phyloP scores from a whole-genome alignment of 2,797 vertebrate species.

The Lagodon rhomboides region DNA sequence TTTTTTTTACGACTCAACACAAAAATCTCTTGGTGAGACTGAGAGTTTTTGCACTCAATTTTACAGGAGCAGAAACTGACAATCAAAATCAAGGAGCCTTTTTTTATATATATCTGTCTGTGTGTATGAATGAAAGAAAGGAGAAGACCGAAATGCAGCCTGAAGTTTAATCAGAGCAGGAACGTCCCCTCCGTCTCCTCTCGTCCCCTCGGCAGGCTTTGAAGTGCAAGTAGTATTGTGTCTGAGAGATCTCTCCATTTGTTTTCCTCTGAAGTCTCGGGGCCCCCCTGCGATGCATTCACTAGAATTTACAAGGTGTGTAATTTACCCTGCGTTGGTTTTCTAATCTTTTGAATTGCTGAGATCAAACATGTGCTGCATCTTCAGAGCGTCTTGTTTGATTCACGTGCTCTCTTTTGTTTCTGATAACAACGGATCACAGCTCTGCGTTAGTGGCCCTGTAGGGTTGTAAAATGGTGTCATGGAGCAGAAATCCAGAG shows the following conservation, averaged over 20 bases:
- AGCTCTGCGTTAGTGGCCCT: slow-evolving; percentile 43
- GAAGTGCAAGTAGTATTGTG: slow-evolving; percentile 81
- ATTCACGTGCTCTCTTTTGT: slow-evolving; percentile 71
- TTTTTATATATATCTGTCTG: background rate
- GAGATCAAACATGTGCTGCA: slow-evolving; percentile 77
- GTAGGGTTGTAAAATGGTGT: slow-evolving; percentile 41
- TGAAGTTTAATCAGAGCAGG: slow-evolving; percentile 57
- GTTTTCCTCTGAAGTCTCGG: slow-evolving; percentile 82
- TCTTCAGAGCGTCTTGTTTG: slow-evolving; percentile 69
- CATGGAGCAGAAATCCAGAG: slow-evolving; percentile 1
- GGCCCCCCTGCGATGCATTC: slow-evolving; percentile 76
- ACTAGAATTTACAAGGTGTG: slow-evolving; percentile 82
- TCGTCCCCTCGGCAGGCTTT: slow-evolving; percentile 73
- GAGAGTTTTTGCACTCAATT: background rate
- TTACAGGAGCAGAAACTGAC: too few relatives aligned
- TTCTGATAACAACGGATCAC: slow-evolving; percentile 73
- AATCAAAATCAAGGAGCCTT: background rate
- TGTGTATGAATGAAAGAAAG: slow-evolving; percentile 17
- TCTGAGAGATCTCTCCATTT: slow-evolving; percentile 82
- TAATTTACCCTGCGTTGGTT: slow-evolving; percentile 76
- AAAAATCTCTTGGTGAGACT: background rate
- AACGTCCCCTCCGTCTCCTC: slow-evolving; percentile 53
- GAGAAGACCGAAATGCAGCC: slow-evolving; percentile 33
- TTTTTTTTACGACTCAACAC: background rate
- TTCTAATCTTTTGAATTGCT: slow-evolving; percentile 80